Conservation (phyloP, 2,797 vertebrate species). For the Darevskia nairensis region DNA sequence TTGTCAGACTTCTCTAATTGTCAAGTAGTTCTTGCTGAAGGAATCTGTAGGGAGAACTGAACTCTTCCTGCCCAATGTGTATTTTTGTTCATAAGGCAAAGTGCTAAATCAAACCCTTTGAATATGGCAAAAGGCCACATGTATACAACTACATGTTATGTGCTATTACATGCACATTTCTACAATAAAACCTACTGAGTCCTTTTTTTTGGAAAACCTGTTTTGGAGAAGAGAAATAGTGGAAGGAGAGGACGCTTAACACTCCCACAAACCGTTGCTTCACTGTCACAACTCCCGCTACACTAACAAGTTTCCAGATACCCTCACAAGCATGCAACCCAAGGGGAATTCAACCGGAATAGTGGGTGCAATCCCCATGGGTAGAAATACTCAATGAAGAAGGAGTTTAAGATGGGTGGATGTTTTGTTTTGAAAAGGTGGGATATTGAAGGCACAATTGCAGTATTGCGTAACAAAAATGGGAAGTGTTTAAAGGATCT, state of each 20-base stretch:
- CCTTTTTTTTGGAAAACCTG: background rate
- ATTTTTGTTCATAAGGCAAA: background rate
- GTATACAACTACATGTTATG: background rate
- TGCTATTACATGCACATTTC: background rate
- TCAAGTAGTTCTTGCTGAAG: background rate
- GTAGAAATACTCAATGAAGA: too few species aligned
- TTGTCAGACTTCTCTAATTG: background rate
- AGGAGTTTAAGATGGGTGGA: too few species aligned
- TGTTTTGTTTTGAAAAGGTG: too few species aligned
- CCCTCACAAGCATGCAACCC: background rate
- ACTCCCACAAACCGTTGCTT: background rate
- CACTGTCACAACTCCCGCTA: background rate
- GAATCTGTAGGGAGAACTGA: too few species aligned
- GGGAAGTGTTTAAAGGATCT: too few species aligned
- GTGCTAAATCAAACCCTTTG: background rate
- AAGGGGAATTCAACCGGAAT: too few species aligned
- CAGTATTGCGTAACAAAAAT: too few species aligned
- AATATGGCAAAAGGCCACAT: background rate
- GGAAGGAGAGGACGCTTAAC: background rate
- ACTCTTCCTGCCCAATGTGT: background rate
- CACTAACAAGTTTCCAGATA: background rate
- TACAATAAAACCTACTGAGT: background rate
- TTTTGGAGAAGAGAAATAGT: background rate
- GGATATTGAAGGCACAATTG: too few species aligned
- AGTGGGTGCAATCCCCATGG: too few species aligned